Base-by-base conservation (phyloP, 2,113 vertebrate genomes). In the Pelecanoides urinatrix region DNA sequence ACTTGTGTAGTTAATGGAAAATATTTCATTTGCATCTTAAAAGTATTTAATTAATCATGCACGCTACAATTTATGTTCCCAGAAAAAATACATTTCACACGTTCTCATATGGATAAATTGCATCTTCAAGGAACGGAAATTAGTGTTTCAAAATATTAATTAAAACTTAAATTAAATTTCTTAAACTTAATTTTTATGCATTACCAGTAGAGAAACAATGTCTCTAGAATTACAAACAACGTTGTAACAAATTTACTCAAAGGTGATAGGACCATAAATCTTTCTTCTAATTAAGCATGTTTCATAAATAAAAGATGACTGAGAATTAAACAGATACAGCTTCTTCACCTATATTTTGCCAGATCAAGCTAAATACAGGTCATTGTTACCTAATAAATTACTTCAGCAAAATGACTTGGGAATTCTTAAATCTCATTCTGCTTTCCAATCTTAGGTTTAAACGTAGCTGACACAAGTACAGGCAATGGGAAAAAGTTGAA, bases 11-110 rank as follows among this genome's bases (percentile, higher is more conserved):
- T 55, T 94, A 91, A 81, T 86, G 67, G 50, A 90, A 90, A 82
- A 82, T 44, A 89, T 79, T 95, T 92, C 19, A 94, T 94, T 89
- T 89, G 49, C 86, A 94, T 91, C 44, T 49, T 75, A 10, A 92
- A 94, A 94, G 68, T 89, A 75, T 75, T 96, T 91, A 95, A 95
- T 94, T 88, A 94, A 95, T 91, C 95, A 95, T 32, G 91, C 42
- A 76, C 0, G 0, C 50, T 81, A 72, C 56, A 95, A 85, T 89
- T 97, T 94, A 70, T 76, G 52, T 70, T 90, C n/a, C 78, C 21
- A 44, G 49, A 32, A 88, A 92, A 90, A 89, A 58, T 66, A 70
- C 26, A 73, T 68, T 26, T 72, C 56, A 50, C n/a, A 55, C 50
- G n/a, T 87, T 92, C 74, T 85, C 73, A 79, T 72, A 92, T 12